Conservation (phyloP, 1,140 invertebrate species). For the Monomorium pharaonis region DNA sequence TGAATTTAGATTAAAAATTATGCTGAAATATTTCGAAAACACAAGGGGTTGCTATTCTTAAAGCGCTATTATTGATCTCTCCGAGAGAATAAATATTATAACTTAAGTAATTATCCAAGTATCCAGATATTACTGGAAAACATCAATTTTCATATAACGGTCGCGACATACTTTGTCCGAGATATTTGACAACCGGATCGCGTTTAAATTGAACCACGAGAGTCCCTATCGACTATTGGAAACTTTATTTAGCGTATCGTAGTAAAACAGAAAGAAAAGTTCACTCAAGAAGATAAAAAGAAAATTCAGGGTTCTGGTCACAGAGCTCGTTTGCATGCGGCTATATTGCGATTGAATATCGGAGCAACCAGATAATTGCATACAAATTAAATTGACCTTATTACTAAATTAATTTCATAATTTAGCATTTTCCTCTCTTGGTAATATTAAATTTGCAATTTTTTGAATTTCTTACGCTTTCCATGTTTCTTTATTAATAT, state of each 20-base stretch:
- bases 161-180: slow-evolving; percentile 9
- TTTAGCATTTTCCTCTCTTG: background rate
- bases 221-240: slow-evolving; percentile 35
- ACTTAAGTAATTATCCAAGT: slow-evolving; percentile 12
- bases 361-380: slow-evolving; percentile 17
- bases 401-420: slow-evolving; percentile 11
- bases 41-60: background rate
- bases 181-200: background rate
- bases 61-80: slow-evolving; percentile 17
- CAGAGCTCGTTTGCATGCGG: background rate
- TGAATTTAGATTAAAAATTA: slow-evolving; percentile 4
- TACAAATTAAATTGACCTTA: slow-evolving; percentile 23
- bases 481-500: background rate
- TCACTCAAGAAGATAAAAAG: background rate
- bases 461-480: background rate
- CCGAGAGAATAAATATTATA: background rate
- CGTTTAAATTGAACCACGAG: background rate
- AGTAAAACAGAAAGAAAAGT: background rate
- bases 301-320: slow-evolving; percentile 1
- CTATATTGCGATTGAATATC: background rate
- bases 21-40: background rate
- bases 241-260: slow-evolving; percentile 41
- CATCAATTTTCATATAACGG: slow-evolving; percentile 8
- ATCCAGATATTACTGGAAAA: background rate
- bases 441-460: background rate